Base-by-base conservation (phyloP, 2,797 vertebrate genomes). In the Argentina silus region DNA sequence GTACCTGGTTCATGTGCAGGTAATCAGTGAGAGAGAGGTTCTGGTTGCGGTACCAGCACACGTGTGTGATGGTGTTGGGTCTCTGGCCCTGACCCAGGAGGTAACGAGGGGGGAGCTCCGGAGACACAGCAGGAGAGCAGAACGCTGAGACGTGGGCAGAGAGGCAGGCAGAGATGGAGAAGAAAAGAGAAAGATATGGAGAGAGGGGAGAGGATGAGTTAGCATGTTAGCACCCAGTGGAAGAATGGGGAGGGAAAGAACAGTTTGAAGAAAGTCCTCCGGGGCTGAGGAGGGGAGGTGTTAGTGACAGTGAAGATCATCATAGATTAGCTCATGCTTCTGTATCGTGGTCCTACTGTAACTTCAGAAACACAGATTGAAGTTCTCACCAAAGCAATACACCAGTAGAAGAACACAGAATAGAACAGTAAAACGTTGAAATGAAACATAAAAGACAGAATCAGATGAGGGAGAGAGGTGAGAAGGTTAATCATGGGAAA, bases 21-120 rank as follows among this genome's bases (percentile, higher is more conserved):
- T 97, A 97, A 94, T 98, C 96, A 88, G 89, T 92, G 89, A 96
- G 93, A 79, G 95, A 95, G n/a, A 97, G 94, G 90, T 95, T 97
- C 93, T 97, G 96, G 92, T 95, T 97, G 90, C 97, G 93, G 88
- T 97, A 98, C 96, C 96, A 98, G 89, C 96, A 98, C 92, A 98
- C 96, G 65, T 96, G 97, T 81, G 96, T 97, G 93, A 97, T 94
- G 90, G 96, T 97, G 92, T 97, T 97, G 85, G 96, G 96, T 88
- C 95, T 93, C 86, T 96, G 96, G 78, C 90, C 93, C 93, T 96
- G 94, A 91, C 95, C 94, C 70, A 96, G 94, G 79, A 96, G 94
- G 89, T 93, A 95, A 66, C 94, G 94, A 91, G 94, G 94, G 88
- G 95, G 95, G 76, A 96, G 94, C 83, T 96, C 95, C 69, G 94